These are phyloP conservation scores for Excalfactoria chinensis DNA, from an alignment of 2,113 vertebrate species.

Conservation along the genomic window DNA sequence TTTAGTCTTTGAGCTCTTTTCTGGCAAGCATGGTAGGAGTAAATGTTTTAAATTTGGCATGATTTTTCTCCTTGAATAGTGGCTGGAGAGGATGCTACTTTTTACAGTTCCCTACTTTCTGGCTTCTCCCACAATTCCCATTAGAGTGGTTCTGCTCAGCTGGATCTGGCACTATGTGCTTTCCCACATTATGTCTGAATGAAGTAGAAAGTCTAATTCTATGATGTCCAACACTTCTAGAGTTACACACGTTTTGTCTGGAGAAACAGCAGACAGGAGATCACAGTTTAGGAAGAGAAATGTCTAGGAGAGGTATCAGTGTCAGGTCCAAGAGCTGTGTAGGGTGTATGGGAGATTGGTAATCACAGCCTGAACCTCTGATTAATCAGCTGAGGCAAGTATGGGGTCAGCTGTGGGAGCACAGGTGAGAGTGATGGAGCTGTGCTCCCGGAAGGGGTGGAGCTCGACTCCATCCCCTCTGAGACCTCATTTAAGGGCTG, in stretches of 20 bases:
- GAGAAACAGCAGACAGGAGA: not conserved
- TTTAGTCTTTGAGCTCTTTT: not conserved
- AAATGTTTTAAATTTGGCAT: not conserved
- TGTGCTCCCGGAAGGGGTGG: no score
- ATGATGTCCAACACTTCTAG: not conserved
- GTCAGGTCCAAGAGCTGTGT: not conserved
- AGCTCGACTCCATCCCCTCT: no score
- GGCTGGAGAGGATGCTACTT: not conserved
- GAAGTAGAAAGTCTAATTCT: not conserved
- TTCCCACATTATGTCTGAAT: not conserved
- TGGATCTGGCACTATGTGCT: not conserved
- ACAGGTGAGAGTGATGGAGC: no score
- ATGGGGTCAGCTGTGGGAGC: no score
- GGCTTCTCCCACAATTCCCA: not conserved
- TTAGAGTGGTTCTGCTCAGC: not conserved
- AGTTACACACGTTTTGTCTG: not conserved
- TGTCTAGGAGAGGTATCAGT: no score
- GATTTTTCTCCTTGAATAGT: not conserved
- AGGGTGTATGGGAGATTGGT: no score
- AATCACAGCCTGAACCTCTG: no score
- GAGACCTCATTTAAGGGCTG: no score
- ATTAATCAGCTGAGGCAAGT: no score
- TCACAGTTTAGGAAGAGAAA: not conserved
- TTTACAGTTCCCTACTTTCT: not conserved
- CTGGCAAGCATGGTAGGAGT: not conserved